Conservation (phyloP, 2,888 invertebrate genomes). For the Cantharis nigra region DNA sequence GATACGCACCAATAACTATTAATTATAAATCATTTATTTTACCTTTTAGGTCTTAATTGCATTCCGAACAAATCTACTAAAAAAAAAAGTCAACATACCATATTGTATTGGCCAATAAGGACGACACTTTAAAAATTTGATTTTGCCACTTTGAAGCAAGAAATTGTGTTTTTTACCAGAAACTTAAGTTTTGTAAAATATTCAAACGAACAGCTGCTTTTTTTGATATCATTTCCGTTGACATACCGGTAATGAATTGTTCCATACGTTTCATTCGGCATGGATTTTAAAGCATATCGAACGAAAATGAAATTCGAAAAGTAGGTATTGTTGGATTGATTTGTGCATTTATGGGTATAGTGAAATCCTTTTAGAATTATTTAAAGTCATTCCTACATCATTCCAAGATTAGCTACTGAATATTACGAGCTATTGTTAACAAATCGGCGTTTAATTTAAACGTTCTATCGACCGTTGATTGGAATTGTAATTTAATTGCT, state of each 20-base stretch:
- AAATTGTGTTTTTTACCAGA: background rate
- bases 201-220: conserved; percentile 13
- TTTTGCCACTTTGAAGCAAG: background rate
- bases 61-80: background rate
- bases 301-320: conserved; percentile 37
- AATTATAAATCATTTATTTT: conserved; percentile 13
- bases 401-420: conserved; percentile 32
- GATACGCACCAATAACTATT: conserved; percentile 43
- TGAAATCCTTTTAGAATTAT: conserved; percentile 43
- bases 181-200: background rate
- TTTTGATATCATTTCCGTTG: conserved; percentile 33
- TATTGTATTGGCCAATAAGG: background rate
- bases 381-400: conserved; percentile 34
- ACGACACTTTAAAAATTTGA: background rate
- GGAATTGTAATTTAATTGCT: conserved; percentile 25
- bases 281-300: conserved; percentile 33
- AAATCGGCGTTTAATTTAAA: conserved; percentile 36
- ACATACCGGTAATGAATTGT: conserved; percentile 34
- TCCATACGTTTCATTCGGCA: conserved; percentile 37
- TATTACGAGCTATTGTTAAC: conserved; percentile 31
- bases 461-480: conserved; percentile 15
- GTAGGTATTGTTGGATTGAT: conserved; percentile 38
- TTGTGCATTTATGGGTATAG: conserved; percentile 38
- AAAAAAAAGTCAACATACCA: background rate
- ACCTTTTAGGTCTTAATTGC: background rate